Evolutionary conservation across 2,888 invertebrate species (phyloP).

Genomic region (Mantis religiosa): DNA sequence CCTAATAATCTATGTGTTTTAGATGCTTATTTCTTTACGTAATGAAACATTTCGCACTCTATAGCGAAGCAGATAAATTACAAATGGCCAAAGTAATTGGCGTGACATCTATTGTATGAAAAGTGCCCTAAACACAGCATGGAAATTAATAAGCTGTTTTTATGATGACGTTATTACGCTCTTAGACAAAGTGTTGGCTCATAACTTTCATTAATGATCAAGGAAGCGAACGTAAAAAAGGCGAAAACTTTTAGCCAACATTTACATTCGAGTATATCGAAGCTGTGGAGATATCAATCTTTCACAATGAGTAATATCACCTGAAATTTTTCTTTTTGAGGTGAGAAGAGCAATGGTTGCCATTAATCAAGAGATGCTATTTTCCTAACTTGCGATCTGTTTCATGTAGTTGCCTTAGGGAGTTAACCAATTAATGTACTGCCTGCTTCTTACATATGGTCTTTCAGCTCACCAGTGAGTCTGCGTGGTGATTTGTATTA

Average conservation of each 20-base stretch:
- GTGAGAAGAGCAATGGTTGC: not conserved
- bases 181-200: not conserved
- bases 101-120: not conserved
- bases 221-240: not conserved
- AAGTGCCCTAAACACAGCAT: not conserved
- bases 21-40: no score
- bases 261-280: not conserved
- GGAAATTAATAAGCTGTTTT: not conserved
- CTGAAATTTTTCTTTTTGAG: not conserved
- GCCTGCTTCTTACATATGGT: not conserved
- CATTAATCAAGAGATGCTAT: not conserved
- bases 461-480: no score
- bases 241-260: not conserved
- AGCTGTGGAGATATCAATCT: not conserved
- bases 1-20: no score
- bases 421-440: not conserved
- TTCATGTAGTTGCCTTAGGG: not conserved
- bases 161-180: not conserved
- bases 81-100: not conserved
- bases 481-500: no score
- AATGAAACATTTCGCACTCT: not conserved
- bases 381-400: not conserved
- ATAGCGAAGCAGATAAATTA: not conserved
- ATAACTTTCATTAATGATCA: not conserved
- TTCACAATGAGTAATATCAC: not conserved